Percentiles rank a stretch among this genome's conserved stretches.
phyloP scores from a whole-genome alignment of 2,797 vertebrate genomes.

The Neopelma chrysocephalum region DNA sequence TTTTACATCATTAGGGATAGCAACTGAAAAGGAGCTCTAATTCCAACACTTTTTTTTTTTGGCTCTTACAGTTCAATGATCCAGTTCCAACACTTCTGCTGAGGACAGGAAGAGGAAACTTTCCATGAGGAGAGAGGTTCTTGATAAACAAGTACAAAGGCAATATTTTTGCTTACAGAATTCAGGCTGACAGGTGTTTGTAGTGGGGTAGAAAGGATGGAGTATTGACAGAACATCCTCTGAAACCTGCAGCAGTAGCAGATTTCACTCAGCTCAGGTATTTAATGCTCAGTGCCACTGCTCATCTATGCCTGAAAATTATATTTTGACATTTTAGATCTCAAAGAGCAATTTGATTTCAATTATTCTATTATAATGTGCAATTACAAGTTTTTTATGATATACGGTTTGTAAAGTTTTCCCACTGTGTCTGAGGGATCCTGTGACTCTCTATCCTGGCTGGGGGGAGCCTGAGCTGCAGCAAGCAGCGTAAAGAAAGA shows the following conservation, averaged over 20 bases:
- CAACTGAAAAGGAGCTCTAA: constrained; percentile 15
- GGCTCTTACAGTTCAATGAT: constrained; percentile 17
- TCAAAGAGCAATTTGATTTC: not conserved
- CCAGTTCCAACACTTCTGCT: constrained; percentile 1
- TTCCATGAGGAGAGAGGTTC: not conserved
- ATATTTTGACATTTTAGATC: not conserved
- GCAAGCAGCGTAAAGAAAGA: not conserved
- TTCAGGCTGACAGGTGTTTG: not conserved
- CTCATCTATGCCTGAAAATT: not conserved
- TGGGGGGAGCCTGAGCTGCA: not conserved
- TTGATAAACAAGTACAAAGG: not conserved
- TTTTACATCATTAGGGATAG: constrained; percentile 52
- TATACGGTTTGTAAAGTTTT: not conserved
- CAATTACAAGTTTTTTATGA: not conserved
- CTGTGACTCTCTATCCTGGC: not conserved
- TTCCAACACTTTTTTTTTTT: not conserved
- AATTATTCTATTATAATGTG: not conserved
- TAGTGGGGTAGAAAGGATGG: not conserved
- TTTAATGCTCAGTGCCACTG: not conserved
- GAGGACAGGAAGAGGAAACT: not conserved
- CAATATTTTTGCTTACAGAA: not conserved
- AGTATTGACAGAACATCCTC: not conserved
- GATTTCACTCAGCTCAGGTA: not conserved
- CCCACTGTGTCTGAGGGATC: not conserved
- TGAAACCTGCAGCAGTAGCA: not conserved